Conservation (phyloP, 2,797 vertebrate species). For the Xyrichtys novacula region DNA sequence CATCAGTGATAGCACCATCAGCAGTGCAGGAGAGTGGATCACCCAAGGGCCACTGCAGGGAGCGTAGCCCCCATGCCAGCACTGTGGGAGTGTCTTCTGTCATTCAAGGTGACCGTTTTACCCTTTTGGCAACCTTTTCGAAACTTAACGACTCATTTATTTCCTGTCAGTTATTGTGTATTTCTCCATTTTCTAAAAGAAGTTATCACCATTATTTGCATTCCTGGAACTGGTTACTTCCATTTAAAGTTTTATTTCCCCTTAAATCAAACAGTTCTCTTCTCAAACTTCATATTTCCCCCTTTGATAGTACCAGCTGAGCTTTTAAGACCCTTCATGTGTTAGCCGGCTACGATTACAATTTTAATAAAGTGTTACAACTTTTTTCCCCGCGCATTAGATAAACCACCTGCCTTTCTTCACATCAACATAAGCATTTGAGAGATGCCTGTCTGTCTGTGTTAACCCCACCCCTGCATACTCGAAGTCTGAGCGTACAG, state of each 20-base stretch:
- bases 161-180: background rate
- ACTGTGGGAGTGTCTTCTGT: constrained; percentile 65
- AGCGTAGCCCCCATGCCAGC: constrained; percentile 73
- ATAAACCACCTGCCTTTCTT: no score
- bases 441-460: no score
- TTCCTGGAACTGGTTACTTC: background rate
- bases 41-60: constrained; percentile 76
- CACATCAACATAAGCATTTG: no score
- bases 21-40: constrained; percentile 74
- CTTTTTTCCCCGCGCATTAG: no score
- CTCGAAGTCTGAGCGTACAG: no score
- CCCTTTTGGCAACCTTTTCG: background rate
- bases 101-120: constrained; percentile 76
- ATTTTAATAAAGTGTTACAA: no score
- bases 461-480: no score
- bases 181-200: no score
- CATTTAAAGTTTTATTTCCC: constrained; percentile 24
- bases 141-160: background rate
- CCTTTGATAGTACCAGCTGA: constrained; percentile 7
- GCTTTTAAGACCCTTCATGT: no score
- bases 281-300: constrained; percentile 34
- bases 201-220: background rate
- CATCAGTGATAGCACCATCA: constrained; percentile 75
- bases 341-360: no score
- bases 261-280: background rate